phyloP scores from a whole-genome alignment of 2,888 invertebrate genomes.

The Melanchra persicariae region DNA sequence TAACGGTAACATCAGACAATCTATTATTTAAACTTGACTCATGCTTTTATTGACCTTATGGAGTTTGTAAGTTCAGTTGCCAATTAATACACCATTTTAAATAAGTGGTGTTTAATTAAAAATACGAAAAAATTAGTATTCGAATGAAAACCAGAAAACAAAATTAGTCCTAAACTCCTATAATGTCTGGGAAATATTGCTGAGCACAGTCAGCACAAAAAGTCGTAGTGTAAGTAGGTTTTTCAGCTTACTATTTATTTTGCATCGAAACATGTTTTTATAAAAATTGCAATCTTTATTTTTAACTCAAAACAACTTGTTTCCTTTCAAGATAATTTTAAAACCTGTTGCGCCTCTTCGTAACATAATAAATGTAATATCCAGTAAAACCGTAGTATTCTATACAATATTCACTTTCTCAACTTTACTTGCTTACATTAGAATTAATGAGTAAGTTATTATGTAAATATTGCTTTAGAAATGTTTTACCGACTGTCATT shows the following conservation, averaged over 20 bases:
- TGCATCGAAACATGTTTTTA: neutral
- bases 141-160: neutral
- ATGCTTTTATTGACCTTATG: neutral
- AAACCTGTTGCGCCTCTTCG: neutral
- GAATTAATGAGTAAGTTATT: slow-evolving; percentile 33
- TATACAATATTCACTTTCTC: slow-evolving; percentile 34
- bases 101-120: neutral
- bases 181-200: neutral
- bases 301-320: neutral
- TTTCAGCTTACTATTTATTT: neutral
- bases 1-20: slow-evolving; percentile 7
- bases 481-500: slow-evolving; percentile 30
- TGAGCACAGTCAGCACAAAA: neutral
- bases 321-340: neutral
- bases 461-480: slow-evolving; percentile 46
- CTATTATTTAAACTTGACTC: neutral
- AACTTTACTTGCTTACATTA: slow-evolving; percentile 27
- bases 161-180: neutral
- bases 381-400: slow-evolving; percentile 6
- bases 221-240: too few species aligned
- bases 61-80: neutral
- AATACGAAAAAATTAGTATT: neutral
- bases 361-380: neutral
- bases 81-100: neutral
- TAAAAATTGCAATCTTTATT: neutral